phyloP scores from a whole-genome alignment of 1,140 invertebrate genomes.

The Achatina immaculata region DNA sequence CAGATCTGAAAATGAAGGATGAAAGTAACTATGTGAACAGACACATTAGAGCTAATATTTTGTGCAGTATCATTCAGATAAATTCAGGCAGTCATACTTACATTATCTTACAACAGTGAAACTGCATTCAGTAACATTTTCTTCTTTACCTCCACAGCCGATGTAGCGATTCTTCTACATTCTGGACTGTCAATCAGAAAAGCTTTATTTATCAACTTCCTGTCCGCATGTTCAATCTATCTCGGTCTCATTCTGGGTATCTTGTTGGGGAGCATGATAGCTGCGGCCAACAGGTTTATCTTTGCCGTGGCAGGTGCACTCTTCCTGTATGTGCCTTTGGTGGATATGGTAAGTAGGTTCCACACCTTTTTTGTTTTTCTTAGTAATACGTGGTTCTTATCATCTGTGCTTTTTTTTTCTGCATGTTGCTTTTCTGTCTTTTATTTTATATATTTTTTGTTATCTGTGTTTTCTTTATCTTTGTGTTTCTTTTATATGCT shows the following conservation, averaged over 20 bases:
- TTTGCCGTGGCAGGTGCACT: conserved; percentile 77
- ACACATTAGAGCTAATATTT: too few relatives aligned
- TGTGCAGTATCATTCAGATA: too few relatives aligned
- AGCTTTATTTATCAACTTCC: conserved; percentile 78
- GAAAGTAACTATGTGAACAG: too few relatives aligned
- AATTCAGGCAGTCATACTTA: too few relatives aligned
- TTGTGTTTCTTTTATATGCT: too few relatives aligned
- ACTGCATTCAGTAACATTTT: not conserved
- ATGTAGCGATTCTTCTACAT: conserved; percentile 79
- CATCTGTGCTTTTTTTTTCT: not conserved
- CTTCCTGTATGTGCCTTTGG: conserved; percentile 78
- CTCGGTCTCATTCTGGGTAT: conserved; percentile 77
- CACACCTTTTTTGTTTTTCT: too few relatives aligned
- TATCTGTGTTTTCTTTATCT: not conserved
- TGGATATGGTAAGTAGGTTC: conserved; percentile 77
- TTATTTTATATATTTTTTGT: not conserved
- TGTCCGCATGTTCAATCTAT: conserved; percentile 78
- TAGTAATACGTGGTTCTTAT: not conserved
- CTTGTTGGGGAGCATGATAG: conserved; percentile 61
- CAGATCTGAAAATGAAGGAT: too few relatives aligned
- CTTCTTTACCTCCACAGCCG: conserved; percentile 72
- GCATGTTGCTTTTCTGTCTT: not conserved
- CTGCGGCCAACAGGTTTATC: conserved; percentile 73
- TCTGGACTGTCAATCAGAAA: conserved; percentile 78
- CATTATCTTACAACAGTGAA: not conserved